Evolutionary conservation across 2,888 invertebrate genomes (phyloP).

Genomic region (Syrphus vitripennis): DNA sequence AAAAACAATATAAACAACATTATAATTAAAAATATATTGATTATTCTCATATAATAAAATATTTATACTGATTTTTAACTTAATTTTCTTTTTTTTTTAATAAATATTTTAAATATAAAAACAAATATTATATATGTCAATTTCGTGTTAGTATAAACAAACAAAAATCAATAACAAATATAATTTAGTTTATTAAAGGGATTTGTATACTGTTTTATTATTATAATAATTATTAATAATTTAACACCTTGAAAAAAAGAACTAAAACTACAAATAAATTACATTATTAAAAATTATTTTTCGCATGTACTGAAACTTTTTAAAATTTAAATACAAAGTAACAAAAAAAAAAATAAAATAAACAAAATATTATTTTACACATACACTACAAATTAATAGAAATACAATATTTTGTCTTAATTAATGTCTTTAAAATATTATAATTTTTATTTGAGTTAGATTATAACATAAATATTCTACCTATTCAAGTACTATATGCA

Average conservation of each 20-base stretch:
- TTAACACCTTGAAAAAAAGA: constrained; percentile 58
- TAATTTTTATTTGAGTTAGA: constrained; percentile 47
- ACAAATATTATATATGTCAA: constrained; percentile 38
- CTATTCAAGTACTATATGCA: constrained; percentile 31
- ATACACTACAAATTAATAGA: constrained; percentile 34
- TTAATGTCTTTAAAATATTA: constrained; percentile 34
- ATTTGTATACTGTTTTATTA: constrained; percentile 69
- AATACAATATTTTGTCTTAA: constrained; percentile 46
- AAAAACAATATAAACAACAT: constrained; percentile 14
- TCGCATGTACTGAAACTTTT: constrained; percentile 69
- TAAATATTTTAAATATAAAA: constrained; percentile 1
- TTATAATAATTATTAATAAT: constrained; percentile 35
- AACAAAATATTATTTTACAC: constrained; percentile 44
- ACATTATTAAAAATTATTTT: constrained; percentile 50
- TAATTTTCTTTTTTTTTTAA: constrained; percentile 26
- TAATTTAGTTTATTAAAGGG: constrained; percentile 61
- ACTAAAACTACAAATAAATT: constrained; percentile 53
- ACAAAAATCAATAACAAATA: constrained; percentile 15
- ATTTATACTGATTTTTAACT: constrained; percentile 12
- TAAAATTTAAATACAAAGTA: constrained; percentile 48
- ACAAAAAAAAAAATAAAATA: constrained; percentile 33
- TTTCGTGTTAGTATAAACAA: constrained; percentile 39
- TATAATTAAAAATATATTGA: constrained; percentile 5
- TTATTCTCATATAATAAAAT: constrained; percentile 6
- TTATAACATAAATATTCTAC: constrained; percentile 24